Percentiles rank a stretch among this genome's conserved stretches.
Evolutionary conservation across 92 coral and sea anemone species (phyloP).

Genomic region (Palythoa grandis): DNA sequence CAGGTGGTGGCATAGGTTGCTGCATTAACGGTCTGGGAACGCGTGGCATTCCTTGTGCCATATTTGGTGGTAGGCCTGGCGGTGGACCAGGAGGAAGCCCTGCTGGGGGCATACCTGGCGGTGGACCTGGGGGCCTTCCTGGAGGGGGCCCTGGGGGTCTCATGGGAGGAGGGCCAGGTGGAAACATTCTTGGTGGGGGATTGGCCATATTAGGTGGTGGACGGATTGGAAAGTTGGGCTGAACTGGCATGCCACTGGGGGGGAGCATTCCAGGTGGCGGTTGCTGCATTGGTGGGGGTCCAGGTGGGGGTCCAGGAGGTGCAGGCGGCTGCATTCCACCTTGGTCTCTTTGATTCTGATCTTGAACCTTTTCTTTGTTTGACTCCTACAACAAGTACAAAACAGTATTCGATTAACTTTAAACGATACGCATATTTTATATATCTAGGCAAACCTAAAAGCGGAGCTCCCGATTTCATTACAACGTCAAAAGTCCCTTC

Average conservation of each 20-base stretch:
- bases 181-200: slow-evolving; percentile 86
- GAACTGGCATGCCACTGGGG: slow-evolving; percentile 68
- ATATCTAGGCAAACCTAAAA: too few relatives aligned
- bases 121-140: slow-evolving; percentile 80
- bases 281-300: slow-evolving; percentile 79
- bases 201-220: slow-evolving; percentile 82
- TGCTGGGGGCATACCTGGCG: slow-evolving; percentile 85
- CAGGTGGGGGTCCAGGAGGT: slow-evolving; percentile 85
- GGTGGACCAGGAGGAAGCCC: slow-evolving; percentile 95
- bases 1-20: slow-evolving; percentile 80
- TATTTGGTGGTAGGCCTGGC: slow-evolving; percentile 87
- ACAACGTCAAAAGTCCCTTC: too few relatives aligned
- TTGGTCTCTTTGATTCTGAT: slow-evolving; percentile 11
- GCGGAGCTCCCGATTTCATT: too few relatives aligned
- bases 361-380: not conserved
- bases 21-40: slow-evolving; percentile 89
- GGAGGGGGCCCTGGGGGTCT: slow-evolving; percentile 74
- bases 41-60: slow-evolving; percentile 80
- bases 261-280: slow-evolving; percentile 78
- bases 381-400: slow-evolving; percentile 15
- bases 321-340: slow-evolving; percentile 58
- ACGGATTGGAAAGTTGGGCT: slow-evolving; percentile 90
- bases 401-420: not conserved
- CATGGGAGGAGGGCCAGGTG: slow-evolving; percentile 99
- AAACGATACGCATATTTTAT: not conserved